Conservation (phyloP, 64 coral and sea anemone genomes). For the Orbicella faveolata region DNA sequence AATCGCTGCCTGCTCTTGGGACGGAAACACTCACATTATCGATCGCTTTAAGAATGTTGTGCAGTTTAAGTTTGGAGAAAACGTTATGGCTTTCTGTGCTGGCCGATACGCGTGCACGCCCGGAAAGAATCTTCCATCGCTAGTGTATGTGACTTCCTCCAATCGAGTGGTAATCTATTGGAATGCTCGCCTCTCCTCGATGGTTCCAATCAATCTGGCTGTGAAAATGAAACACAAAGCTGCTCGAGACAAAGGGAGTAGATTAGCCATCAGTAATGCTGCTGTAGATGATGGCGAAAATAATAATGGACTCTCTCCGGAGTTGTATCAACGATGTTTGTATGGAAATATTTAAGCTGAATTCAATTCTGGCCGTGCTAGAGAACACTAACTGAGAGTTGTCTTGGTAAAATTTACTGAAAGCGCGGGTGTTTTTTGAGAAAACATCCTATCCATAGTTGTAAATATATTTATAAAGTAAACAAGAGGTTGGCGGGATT, state of each 20-base stretch:
- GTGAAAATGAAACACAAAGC: slow-evolving; percentile 31
- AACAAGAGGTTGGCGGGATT: too few relatives aligned
- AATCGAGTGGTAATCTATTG: slow-evolving; percentile 85
- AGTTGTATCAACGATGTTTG: background rate
- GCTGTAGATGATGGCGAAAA: background rate
- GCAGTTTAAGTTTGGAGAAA: slow-evolving; percentile 83
- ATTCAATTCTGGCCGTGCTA: too few relatives aligned
- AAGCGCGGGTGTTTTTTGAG: too few relatives aligned
- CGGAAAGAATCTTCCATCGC: slow-evolving; percentile 68
- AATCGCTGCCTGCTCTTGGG: slow-evolving; percentile 73
- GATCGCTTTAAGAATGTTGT: slow-evolving; percentile 82
- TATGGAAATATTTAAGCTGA: background rate
- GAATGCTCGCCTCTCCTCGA: slow-evolving; percentile 51
- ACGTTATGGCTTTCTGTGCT: slow-evolving; percentile 85
- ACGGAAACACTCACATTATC: slow-evolving; percentile 83
- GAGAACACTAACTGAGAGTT: too few relatives aligned
- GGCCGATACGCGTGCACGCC: slow-evolving; percentile 60
- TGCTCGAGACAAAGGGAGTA: background rate
- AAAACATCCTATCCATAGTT: too few relatives aligned
- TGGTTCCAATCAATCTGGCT: slow-evolving; percentile 65
- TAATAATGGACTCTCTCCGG: background rate
- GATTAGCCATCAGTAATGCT: background rate
- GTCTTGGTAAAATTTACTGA: too few relatives aligned
- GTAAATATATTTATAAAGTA: too few relatives aligned
- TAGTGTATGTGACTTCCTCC: slow-evolving; percentile 92